phyloP scores from a whole-genome alignment of 2,888 invertebrate species.

The Physocephala rufipes region DNA sequence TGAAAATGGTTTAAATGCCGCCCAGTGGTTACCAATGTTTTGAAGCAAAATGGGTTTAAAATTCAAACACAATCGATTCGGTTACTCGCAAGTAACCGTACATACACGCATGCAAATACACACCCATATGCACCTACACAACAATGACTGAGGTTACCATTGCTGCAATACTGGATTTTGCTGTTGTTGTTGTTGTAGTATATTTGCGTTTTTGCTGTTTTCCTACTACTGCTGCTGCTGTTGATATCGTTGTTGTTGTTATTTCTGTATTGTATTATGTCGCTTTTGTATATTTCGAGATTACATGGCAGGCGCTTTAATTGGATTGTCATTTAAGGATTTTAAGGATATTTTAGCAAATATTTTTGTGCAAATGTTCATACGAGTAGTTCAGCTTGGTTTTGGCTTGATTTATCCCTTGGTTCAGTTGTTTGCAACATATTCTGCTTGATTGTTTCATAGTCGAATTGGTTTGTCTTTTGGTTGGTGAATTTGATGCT shows the following conservation, averaged over 20 bases:
- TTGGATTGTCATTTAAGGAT: constrained; percentile 38
- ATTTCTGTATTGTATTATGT: constrained; percentile 4
- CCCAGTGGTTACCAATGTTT: constrained; percentile 19
- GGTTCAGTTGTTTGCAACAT: too few species aligned
- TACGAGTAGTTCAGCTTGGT: not conserved
- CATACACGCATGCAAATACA: too few species aligned
- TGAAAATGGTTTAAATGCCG: constrained; percentile 33
- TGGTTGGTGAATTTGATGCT: too few species aligned
- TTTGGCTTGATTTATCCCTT: too few species aligned
- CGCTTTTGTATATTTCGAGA: constrained; percentile 24
- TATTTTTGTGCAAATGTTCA: constrained; percentile 21
- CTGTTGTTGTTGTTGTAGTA: constrained; percentile 32
- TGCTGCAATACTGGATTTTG: constrained; percentile 56
- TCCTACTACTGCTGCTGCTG: too few species aligned
- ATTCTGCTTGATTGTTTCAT: too few species aligned
- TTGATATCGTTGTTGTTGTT: constrained; percentile 15
- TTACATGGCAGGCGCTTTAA: constrained; percentile 37
- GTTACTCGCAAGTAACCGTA: constrained; percentile 17
- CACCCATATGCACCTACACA: too few species aligned
- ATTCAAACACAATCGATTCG: constrained; percentile 35
- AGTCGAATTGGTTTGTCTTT: too few species aligned
- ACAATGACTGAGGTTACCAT: constrained; percentile 42
- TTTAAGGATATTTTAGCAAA: constrained; percentile 33
- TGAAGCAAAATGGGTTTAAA: constrained; percentile 23
- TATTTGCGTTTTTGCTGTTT: too few species aligned